These are phyloP conservation scores for Dicrostonyx torquatus DNA, from an alignment of 2,797 vertebrate genomes.

Conservation along the genomic window DNA sequence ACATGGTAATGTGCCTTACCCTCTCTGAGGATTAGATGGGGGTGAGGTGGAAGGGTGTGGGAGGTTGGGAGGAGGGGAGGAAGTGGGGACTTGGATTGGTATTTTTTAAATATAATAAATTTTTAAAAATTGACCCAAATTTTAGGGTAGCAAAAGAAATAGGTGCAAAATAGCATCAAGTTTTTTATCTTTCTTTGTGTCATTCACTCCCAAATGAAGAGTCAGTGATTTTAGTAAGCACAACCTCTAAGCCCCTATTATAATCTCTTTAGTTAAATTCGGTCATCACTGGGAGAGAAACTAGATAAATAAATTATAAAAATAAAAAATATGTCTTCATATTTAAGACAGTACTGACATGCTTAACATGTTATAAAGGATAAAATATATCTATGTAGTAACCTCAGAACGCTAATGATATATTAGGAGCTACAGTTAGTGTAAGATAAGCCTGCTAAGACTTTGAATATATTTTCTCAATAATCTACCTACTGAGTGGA, in stretches of 20 bases:
- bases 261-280: slow-evolving; percentile 34
- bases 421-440: slow-evolving; percentile 38
- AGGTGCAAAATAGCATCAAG: neutral
- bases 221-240: neutral
- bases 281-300: neutral
- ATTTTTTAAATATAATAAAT: too few relatives aligned
- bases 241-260: neutral
- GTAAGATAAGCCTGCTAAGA: neutral
- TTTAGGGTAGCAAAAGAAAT: neutral
- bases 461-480: slow-evolving; percentile 47
- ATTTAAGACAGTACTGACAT: neutral
- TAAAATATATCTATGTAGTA: slow-evolving; percentile 36
- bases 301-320: slow-evolving; percentile 57
- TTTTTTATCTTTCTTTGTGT: neutral
- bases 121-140: neutral
- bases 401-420: slow-evolving; percentile 18
- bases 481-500: neutral
- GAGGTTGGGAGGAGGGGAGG: too few relatives aligned
- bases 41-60: too few relatives aligned
- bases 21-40: too few relatives aligned
- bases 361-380: slow-evolving; percentile 49
- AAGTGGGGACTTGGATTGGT: too few relatives aligned
- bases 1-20: too few relatives aligned
- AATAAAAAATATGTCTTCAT: neutral
- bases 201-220: neutral